Percentiles rank a stretch among this genome's conserved stretches.
Conservation (phyloP, 1,140 invertebrate species). For the Drosophila tani region DNA sequence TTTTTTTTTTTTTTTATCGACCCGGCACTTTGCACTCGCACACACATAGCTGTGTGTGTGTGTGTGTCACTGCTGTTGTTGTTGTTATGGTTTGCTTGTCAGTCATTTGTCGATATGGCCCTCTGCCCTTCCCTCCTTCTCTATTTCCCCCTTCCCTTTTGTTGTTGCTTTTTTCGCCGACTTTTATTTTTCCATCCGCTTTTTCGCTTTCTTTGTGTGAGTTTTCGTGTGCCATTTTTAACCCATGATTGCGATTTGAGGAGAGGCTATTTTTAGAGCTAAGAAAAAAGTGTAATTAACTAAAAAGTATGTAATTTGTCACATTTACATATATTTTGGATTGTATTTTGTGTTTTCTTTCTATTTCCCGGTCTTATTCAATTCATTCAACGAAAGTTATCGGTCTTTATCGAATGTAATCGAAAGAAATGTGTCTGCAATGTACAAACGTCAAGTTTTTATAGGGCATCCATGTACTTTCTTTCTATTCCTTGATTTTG, state of each 20-base stretch:
- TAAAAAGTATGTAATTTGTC: not conserved
- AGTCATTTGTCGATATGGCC: conserved; percentile 6
- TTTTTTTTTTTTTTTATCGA: conserved; percentile 49
- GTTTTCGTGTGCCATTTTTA: conserved; percentile 23
- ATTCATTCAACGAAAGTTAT: not conserved
- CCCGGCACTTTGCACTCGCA: conserved; percentile 48
- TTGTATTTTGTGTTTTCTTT: not conserved
- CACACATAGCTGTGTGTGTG: conserved; percentile 15
- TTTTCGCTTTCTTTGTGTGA: conserved; percentile 2
- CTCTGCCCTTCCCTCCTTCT: conserved; percentile 2
- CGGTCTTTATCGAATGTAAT: not conserved
- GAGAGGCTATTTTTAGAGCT: not conserved
- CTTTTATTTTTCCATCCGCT: conserved; percentile 8
- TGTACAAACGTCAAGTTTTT: not conserved
- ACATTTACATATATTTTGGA: not conserved
- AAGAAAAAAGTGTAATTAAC: not conserved
- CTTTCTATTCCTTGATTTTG: too few species aligned
- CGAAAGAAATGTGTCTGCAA: not conserved
- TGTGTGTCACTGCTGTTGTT: conserved; percentile 19
- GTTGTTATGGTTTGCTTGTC: conserved; percentile 22
- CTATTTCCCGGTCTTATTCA: too few species aligned
- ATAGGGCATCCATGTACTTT: too few species aligned
- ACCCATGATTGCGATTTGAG: conserved; percentile 10
- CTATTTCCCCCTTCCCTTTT: not conserved
- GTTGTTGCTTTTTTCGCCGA: conserved; percentile 2